Evolutionary conservation across 2,888 invertebrate species (phyloP), one percentile per base, ranked within the genome.

Genomic region (Phaedon cochleariae): DNA sequence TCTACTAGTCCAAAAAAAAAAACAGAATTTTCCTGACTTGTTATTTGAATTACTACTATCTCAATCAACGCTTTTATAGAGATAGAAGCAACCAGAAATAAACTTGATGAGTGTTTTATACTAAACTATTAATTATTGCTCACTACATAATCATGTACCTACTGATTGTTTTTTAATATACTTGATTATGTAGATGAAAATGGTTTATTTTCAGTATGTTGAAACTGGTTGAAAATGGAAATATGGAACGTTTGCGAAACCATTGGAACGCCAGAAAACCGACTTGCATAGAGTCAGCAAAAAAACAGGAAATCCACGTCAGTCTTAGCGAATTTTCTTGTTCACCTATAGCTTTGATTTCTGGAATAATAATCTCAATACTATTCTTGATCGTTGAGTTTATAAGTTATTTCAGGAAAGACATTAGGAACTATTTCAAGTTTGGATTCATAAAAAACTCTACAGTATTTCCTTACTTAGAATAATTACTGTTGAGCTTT

Each of bases 201-300:
- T 22, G n/a, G 6, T 46, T 52, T 52, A 67, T 52, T 84, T 83
- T 17, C 76, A 90, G 90, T 17, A 84, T 90, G 53, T 84, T 88
- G 12, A 86, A 86, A 72, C 84, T 87, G 69, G 83, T 83, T 15
- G 90, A 90, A 77, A 80, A 85, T 0, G 90, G 90, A 0, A 75
- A 90, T n/a, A 85, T 88, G 81, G 80, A 83, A 4, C 86, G 89
- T 58, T 84, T 90, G 55, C 83, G 85, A 66, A 84, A 85, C 17
- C 75, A 85, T 58, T 90, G 89, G 88, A 88, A 89, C 76, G 86
- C 86, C 22, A 82, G 84, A 0, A 87, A 86, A 74, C 90, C 90
- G 0, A 82, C 82, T 0, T 90, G 90, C 74, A 85, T 88, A 1
- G 82, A 82, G 46, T 83, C 84, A 0, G 84, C 85, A 0, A 86